Evolutionary conservation across 2,888 invertebrate species (phyloP), one percentile per base, ranked within the genome.

Genomic region (Pegoplata infirma): DNA sequence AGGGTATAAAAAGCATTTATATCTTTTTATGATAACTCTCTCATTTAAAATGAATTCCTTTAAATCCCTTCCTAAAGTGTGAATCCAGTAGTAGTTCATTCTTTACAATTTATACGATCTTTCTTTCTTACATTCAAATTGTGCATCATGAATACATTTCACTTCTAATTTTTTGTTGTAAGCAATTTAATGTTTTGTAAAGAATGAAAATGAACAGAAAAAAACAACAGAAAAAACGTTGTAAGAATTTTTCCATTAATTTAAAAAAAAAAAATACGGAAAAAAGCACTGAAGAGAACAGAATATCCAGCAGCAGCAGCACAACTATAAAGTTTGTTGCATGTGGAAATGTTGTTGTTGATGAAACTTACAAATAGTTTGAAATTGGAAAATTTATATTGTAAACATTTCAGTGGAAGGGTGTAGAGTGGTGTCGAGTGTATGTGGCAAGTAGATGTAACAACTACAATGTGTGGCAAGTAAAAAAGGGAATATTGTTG

Each of bases 201-300:
- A n/a, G 19, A 56, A 23, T 16, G 36, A 51, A 40, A 16, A 28
- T n/a, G n/a, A 16, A 21, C 21, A 4, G 16, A 23, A 8, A 23
- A 25, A 55, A 66, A 73, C 25, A 49, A 61, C 53, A 74, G 21
- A 63, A 68, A 1, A 23, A 44, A 51, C 46, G 49, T 12, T 59
- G 12, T 19, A 49, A 68, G 64, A 73, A 77, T 53, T 73, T 69
- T 67, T 73, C 77, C 64, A 78, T 73, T 78, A 73, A 59, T 58
- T 64, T 56, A 40, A 47, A 51, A 58, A 55, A n/a, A 40, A 10
- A 61, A 72, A 76, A 72, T 72, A 44, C n/a, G n/a, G 47, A 49
- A 56, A 49, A 46, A 40, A 59, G n/a, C n/a, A n/a, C n/a, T n/a
- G n/a, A n/a, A n/a, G n/a, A n/a, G n/a, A n/a, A n/a, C n/a, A n/a